A percentile compares a stretch with the other conserved stretches of the same genome.
phyloP scores from a whole-genome alignment of 2,113 vertebrate genomes.

The Tichodroma muraria region DNA sequence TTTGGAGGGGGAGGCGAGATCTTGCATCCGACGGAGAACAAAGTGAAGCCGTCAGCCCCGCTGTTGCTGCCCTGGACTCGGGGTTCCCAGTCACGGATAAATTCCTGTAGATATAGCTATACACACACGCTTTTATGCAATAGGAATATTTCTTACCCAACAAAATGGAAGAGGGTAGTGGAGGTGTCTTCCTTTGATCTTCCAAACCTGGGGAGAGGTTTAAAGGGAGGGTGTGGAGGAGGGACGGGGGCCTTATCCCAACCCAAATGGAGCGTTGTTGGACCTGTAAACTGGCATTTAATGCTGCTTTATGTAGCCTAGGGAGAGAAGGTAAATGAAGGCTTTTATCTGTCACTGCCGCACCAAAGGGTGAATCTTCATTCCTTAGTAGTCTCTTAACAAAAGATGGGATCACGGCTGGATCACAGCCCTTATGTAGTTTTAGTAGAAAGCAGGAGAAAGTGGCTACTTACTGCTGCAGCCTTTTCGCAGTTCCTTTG shows the following conservation, averaged over 20 bases:
- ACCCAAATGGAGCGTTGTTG: not conserved
- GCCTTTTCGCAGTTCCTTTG: not conserved
- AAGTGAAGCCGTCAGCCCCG: not conserved
- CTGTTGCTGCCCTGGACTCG: not conserved
- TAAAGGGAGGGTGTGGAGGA: not conserved
- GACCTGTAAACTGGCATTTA: not conserved
- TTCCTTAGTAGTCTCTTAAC: not conserved
- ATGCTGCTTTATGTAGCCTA: not conserved
- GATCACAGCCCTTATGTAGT: not conserved
- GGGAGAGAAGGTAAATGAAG: not conserved
- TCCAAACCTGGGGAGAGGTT: not conserved
- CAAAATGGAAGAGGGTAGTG: not conserved
- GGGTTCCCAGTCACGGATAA: not conserved
- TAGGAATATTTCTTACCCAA: not conserved
- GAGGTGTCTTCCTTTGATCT: not conserved
- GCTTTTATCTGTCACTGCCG: not conserved
- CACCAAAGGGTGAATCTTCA: not conserved
- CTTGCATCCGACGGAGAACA: not conserved
- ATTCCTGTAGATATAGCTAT: not conserved
- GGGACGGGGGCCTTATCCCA: not conserved
- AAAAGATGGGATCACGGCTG: not conserved
- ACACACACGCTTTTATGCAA: not conserved
- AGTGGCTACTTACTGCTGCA: not conserved
- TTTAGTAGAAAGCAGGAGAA: not conserved
- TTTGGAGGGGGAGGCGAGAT: not conserved